These are phyloP conservation scores for Sebastolobus altivelis DNA, from an alignment of 2,797 vertebrate species.

Conservation along the genomic window DNA sequence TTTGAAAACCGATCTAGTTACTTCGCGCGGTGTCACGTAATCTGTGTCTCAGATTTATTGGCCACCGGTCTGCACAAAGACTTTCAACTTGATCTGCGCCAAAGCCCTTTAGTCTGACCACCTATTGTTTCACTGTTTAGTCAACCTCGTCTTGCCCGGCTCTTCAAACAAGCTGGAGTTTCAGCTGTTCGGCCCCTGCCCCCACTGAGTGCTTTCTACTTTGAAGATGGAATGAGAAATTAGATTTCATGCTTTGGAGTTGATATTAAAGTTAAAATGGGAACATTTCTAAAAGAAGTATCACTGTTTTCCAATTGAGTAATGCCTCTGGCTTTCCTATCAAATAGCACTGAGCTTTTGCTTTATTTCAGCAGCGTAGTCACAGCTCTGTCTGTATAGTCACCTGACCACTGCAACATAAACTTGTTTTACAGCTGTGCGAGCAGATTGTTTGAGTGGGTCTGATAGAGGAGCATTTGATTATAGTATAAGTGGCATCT, in stretches of 20 bases:
- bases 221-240: constrained; percentile 60
- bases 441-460: neutral
- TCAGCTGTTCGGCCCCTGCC: constrained; percentile 64
- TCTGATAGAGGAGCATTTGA: neutral
- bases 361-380: constrained; percentile 1
- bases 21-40: constrained; percentile 44
- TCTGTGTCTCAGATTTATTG: constrained; percentile 61
- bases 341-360: constrained; percentile 17
- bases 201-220: constrained; percentile 34
- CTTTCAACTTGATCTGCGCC: constrained; percentile 72
- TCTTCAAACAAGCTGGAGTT: constrained; percentile 59
- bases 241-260: constrained; percentile 38
- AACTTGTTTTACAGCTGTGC: neutral
- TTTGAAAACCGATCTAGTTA: constrained; percentile 56
- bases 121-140: constrained; percentile 73
- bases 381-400: neutral
- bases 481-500: neutral
- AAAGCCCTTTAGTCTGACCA: constrained; percentile 52
- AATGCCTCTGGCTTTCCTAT: constrained; percentile 24
- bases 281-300: constrained; percentile 6
- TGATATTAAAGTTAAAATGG: constrained; percentile 39
- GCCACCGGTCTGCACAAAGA: constrained; percentile 39
- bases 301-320: constrained; percentile 15
- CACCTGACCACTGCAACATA: neutral
- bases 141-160: constrained; percentile 49